These are phyloP conservation scores for Strigamia maritima DNA, from an alignment of 2,888 invertebrate species.

Conservation along the genomic window DNA sequence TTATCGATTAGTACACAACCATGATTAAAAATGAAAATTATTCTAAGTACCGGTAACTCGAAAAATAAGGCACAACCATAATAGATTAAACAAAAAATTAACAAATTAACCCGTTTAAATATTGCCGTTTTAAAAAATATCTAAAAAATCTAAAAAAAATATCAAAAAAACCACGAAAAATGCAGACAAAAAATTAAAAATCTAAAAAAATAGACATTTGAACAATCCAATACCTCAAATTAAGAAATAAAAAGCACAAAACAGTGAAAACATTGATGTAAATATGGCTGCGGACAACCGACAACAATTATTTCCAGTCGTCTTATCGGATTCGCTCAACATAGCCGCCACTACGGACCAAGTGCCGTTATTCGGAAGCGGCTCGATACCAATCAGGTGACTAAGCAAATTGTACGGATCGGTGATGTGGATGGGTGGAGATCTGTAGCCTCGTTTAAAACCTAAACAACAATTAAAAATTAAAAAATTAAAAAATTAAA, in stretches of 20 bases:
- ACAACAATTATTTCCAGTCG: not conserved
- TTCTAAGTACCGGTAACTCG: not conserved
- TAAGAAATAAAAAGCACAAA: not conserved
- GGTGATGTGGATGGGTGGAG: slow-evolving; percentile 43
- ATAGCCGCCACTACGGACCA: slow-evolving; percentile 8
- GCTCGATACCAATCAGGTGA: slow-evolving; percentile 43
- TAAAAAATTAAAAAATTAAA: not conserved
- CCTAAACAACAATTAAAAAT: slow-evolving; percentile 39
- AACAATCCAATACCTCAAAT: no score
- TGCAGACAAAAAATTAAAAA: not conserved
- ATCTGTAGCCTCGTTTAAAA: slow-evolving; percentile 40
- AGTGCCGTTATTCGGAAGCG: slow-evolving; percentile 44
- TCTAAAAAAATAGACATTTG: no score
- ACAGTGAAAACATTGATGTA: not conserved
- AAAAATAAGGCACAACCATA: slow-evolving; percentile 2
- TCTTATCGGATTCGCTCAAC: not conserved
- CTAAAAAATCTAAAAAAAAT: no score
- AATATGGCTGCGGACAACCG: not conserved
- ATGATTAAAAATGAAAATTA: not conserved
- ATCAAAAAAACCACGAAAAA: no score
- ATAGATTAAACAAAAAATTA: no score
- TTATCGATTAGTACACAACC: not conserved
- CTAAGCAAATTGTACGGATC: slow-evolving; percentile 44
- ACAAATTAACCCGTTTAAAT: no score
- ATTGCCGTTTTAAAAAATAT: no score